Conservation (phyloP, 2,113 vertebrate species). For the Ptyas mucosa region DNA sequence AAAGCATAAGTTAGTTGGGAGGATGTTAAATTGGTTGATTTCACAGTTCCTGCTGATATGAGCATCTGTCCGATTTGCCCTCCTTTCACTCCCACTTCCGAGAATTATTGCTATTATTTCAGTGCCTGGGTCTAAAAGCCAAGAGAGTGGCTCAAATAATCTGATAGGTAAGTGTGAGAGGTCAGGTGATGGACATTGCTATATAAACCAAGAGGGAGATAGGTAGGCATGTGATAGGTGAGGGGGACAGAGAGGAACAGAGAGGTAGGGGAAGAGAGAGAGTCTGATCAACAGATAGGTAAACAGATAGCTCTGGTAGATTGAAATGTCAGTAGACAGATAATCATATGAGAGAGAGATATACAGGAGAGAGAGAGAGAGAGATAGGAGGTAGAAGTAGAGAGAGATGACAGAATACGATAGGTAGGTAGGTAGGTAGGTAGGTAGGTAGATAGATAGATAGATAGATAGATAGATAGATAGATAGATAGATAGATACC, state of each 20-base stretch:
- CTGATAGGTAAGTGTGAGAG: not conserved
- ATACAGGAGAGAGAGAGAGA: no score
- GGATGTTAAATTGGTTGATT: not conserved
- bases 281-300: no score
- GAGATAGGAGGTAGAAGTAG: no score
- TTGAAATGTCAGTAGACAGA: no score
- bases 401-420: no score
- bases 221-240: not conserved
- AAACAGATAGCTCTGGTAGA: no score
- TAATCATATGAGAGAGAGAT: no score
- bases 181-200: not conserved
- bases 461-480: not conserved
- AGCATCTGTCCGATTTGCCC: not conserved
- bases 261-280: not conserved
- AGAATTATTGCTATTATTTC: not conserved
- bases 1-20: not conserved
- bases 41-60: not conserved
- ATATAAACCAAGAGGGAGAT: not conserved
- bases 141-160: slow-evolving; percentile 13
- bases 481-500: not conserved
- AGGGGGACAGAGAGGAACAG: not conserved
- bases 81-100: not conserved
- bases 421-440: no score
- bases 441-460: no score
- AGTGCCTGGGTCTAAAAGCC: not conserved